Evolutionary conservation across 92 coral and sea anemone genomes (phyloP).

Genomic region (Palythoa grandis): DNA sequence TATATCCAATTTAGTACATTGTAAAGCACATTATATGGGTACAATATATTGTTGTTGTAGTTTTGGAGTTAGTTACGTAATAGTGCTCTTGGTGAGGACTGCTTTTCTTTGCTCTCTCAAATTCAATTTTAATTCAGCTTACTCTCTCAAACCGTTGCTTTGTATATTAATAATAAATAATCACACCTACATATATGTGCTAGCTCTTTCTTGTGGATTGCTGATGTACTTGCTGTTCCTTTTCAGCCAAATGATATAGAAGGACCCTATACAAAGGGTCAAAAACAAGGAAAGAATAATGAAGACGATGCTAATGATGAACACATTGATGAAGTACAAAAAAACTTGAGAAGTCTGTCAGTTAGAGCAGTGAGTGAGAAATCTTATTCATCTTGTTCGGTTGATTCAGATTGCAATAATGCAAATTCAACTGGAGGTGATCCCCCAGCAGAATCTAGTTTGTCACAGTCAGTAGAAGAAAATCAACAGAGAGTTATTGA

Average conservation of each 20-base stretch:
- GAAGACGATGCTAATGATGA: background rate
- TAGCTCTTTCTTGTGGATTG: background rate
- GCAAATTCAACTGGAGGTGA: background rate
- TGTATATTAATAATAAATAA: no score
- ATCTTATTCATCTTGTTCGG: background rate
- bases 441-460: background rate
- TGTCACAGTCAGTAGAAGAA: background rate
- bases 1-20: no score
- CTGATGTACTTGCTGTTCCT: background rate
- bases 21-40: no score
- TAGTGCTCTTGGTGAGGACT: no score
- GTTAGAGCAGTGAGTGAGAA: background rate
- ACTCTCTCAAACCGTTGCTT: no score
- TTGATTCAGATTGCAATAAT: background rate
- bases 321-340: background rate
- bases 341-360: slow-evolving; percentile 7
- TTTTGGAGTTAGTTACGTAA: no score
- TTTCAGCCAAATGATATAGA: background rate
- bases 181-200: no score
- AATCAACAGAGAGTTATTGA: background rate
- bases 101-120: no score
- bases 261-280: background rate
- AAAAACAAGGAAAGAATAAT: background rate
- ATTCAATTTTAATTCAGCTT: no score
- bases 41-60: no score